Evolutionary conservation across 2,888 invertebrate species (phyloP), one percentile per base, ranked within the genome.

Genomic region (Hoplodrina blanda): DNA sequence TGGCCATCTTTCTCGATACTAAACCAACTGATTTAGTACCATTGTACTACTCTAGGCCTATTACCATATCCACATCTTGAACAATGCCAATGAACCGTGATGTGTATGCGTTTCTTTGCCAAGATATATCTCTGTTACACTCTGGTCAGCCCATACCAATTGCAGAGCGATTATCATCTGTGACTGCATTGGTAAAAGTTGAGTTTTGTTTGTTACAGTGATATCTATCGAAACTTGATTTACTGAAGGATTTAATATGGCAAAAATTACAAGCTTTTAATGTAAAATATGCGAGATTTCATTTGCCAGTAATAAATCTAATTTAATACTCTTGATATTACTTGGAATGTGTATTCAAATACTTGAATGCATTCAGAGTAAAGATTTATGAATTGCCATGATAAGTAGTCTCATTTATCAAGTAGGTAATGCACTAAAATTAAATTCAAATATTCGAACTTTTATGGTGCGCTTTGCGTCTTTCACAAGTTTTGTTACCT

Each of bases 11-110:
- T 88, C 88, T 84, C 83, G 85, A 89, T 91, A 88, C 86, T 88
- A 85, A 88, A 86, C 87, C 83, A 87, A 85, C 83, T 91, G 91
- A 92, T 93, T 92, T 91, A 91, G 87, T 89, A 77, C 87, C 81
- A 91, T 91, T 91, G 90, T 91, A 85, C 73, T 74, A 78, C 70
- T 69, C 67, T 73, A 68, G 63, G 76, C 87, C 86, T 86, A 89
- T 89, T 90, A 89, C 86, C 88, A 90, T 89, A 87, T 80, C 64
- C 70, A 87, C 86, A 81, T 87, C 86, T 85, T 80, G 81, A 84
- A 88, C 80, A 87, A 81, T 84, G 76, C 77, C 66, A 50, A 69
- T 25, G 62, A 54, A 56, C 67, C 49, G 62, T 77, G 76, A 83
- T 73, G 68, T 71, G 67, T 66, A 64, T 62, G 65, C 44, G 37